Evolutionary conservation across 2,888 invertebrate genomes (phyloP).

Genomic region (Penaeus monodon): DNA sequence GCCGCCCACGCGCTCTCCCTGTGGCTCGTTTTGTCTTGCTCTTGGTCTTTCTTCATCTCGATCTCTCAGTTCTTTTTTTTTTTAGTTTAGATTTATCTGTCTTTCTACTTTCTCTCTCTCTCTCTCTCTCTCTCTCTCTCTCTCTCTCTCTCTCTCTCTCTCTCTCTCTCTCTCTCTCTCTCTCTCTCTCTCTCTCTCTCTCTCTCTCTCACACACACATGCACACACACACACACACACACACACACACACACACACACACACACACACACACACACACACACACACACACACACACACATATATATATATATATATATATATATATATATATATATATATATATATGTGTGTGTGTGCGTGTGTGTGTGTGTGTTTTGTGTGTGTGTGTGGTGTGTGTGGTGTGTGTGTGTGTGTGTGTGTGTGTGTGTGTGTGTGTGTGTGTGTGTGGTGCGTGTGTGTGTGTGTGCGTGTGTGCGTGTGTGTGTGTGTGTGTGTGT

Average conservation of each 20-base stretch:
- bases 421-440: slow-evolving; percentile 31
- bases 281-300: not conserved
- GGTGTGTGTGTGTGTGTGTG: slow-evolving; percentile 25
- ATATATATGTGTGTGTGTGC: slow-evolving; percentile 21
- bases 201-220: not conserved
- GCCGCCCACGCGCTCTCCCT: not conserved
- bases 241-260: not conserved
- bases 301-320: not conserved
- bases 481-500: slow-evolving; percentile 30
- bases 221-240: not conserved
- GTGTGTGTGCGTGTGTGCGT: slow-evolving; percentile 24
- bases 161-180: slow-evolving; percentile 29
- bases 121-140: not conserved
- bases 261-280: not conserved
- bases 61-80: not conserved
- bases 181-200: slow-evolving; percentile 11
- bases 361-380: slow-evolving; percentile 33
- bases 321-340: slow-evolving; percentile 27
- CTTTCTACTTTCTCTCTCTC: not conserved
- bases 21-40: not conserved
- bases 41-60: not conserved
- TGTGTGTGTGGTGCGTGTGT: slow-evolving; percentile 31
- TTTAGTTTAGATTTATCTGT: not conserved
- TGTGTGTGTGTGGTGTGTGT: slow-evolving; percentile 32
- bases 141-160: slow-evolving; percentile 23